Evolutionary conservation across 2,797 vertebrate genomes (phyloP).

Genomic region (Xenentodon cancila): DNA sequence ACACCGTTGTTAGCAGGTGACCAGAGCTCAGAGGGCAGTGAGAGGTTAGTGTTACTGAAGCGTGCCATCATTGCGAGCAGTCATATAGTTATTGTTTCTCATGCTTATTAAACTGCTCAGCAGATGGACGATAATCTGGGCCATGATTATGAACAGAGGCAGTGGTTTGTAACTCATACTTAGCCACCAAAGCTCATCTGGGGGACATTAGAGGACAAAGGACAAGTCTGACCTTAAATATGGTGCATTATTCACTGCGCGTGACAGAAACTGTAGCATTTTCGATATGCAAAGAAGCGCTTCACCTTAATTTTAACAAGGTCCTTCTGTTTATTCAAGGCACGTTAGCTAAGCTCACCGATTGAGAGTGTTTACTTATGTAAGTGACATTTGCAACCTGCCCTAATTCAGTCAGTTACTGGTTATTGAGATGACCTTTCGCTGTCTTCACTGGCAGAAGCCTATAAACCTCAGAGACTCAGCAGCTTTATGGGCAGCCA

Average conservation of each 20-base stretch:
- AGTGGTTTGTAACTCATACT: slow-evolving; percentile 76
- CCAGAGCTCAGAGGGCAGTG: slow-evolving; percentile 67
- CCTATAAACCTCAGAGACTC: slow-evolving; percentile 67
- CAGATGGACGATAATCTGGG: slow-evolving; percentile 81
- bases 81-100: slow-evolving; percentile 75
- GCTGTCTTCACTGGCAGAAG: slow-evolving; percentile 60
- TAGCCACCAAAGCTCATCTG: slow-evolving; percentile 65
- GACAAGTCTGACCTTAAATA: slow-evolving; percentile 50
- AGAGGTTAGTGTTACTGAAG: slow-evolving; percentile 73
- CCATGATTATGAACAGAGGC: slow-evolving; percentile 73
- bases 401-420: slow-evolving; percentile 81
- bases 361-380: slow-evolving; percentile 76
- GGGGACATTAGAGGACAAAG: slow-evolving; percentile 59
- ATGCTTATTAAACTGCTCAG: slow-evolving; percentile 76
- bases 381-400: slow-evolving; percentile 84
- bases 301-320: slow-evolving; percentile 37
- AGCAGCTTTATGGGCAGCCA: slow-evolving; percentile 71
- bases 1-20: slow-evolving; percentile 65
- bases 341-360: slow-evolving; percentile 55
- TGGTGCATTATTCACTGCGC: slow-evolving; percentile 13
- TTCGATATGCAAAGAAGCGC: slow-evolving; percentile 8
- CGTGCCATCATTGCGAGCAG: slow-evolving; percentile 66
- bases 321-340: slow-evolving; percentile 55
- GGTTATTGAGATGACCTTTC: slow-evolving; percentile 82
- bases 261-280: slow-evolving; percentile 21